Percentiles rank a stretch among this genome's conserved stretches.
phyloP scores from a whole-genome alignment of 2,888 invertebrate genomes.

The Acronicta psi region DNA sequence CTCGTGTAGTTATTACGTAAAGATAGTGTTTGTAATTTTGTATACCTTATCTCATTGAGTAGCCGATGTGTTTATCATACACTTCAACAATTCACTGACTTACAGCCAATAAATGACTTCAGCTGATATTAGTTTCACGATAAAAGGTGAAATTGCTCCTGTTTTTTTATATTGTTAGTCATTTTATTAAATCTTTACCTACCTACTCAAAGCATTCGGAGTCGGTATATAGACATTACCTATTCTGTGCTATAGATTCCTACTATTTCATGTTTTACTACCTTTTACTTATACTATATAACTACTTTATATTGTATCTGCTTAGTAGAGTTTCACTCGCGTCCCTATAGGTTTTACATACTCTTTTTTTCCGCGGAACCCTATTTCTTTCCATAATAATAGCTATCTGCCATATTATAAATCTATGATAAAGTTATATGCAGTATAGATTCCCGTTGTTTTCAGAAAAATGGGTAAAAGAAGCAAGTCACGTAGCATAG shows the following conservation, averaged over 20 bases:
- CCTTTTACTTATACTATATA: too few species aligned
- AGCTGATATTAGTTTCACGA: conserved; percentile 63
- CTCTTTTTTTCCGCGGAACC: not conserved
- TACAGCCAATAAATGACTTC: conserved; percentile 73
- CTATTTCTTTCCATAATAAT: too few species aligned
- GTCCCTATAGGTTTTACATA: too few species aligned
- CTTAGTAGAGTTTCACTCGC: too few species aligned
- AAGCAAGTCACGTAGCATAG: conserved; percentile 33
- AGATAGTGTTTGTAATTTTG: conserved; percentile 67
- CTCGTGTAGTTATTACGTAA: conserved; percentile 77
- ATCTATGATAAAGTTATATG: not conserved
- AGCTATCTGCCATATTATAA: too few species aligned
- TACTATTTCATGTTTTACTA: too few species aligned
- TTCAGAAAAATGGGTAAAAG: conserved; percentile 67
- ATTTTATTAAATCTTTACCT: conserved; percentile 15
- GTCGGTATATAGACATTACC: too few species aligned
- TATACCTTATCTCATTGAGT: conserved; percentile 73
- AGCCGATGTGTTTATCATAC: conserved; percentile 76
- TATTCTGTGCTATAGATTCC: too few species aligned
- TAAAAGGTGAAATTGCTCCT: conserved; percentile 62
- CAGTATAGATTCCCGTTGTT: conserved; percentile 18
- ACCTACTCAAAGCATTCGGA: too few species aligned
- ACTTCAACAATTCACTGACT: conserved; percentile 70
- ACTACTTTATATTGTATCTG: too few species aligned
- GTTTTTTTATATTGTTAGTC: conserved; percentile 30